Evolutionary conservation across 2,888 invertebrate genomes (phyloP).

Genomic region (Lepeophtheirus nordmannii): DNA sequence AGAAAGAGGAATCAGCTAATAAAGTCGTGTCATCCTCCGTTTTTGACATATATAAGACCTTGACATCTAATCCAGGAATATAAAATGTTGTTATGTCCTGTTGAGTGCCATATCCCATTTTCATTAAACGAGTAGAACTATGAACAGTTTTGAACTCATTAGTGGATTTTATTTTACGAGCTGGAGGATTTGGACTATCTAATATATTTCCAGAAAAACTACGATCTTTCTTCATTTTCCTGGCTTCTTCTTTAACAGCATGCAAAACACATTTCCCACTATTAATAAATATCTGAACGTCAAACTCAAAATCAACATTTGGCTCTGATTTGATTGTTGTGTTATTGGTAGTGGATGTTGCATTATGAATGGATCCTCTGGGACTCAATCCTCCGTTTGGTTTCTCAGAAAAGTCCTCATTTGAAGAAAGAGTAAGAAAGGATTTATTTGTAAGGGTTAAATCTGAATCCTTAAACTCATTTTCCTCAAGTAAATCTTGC

Average conservation of each 20-base stretch:
- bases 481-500: background rate
- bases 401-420: background rate
- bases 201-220: constrained; percentile 49
- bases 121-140: constrained; percentile 25
- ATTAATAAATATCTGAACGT: constrained; percentile 88
- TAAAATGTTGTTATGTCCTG: constrained; percentile 64
- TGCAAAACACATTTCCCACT: constrained; percentile 92
- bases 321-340: constrained; percentile 46
- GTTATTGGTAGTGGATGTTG: background rate
- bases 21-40: constrained; percentile 11
- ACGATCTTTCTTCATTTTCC: constrained; percentile 50
- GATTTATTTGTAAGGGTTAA: background rate
- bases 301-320: constrained; percentile 85
- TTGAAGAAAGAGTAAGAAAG: background rate
- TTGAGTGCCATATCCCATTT: constrained; percentile 23
- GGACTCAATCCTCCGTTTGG: background rate
- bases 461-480: background rate
- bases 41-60: constrained; percentile 38
- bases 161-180: constrained; percentile 25
- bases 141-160: constrained; percentile 23
- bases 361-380: background rate
- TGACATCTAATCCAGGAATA: constrained; percentile 77
- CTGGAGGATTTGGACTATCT: constrained; percentile 37
- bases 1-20: background rate
- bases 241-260: constrained; percentile 50